A percentile compares a stretch with the other conserved stretches of the same genome.
Evolutionary conservation across 2,113 vertebrate genomes (phyloP).

Genomic region (Scopus umbretta): DNA sequence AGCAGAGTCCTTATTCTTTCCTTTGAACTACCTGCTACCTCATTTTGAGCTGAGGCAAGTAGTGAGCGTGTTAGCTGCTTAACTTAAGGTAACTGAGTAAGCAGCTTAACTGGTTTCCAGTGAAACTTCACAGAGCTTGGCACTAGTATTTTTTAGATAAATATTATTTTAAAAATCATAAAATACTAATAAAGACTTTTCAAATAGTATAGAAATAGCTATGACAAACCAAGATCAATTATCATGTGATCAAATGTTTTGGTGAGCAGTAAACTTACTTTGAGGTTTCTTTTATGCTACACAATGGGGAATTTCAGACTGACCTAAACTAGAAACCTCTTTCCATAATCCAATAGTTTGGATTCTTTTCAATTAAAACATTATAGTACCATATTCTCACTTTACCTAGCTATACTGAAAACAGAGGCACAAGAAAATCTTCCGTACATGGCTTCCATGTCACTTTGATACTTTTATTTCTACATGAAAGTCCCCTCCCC

Average conservation of each 20-base stretch:
- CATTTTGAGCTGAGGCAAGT: not conserved
- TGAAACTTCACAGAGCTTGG: not conserved
- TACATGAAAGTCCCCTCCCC: not conserved
- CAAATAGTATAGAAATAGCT: not conserved
- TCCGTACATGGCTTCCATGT: not conserved
- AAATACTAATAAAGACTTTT: not conserved
- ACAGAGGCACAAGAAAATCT: not conserved
- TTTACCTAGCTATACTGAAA: not conserved
- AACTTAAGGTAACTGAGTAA: not conserved
- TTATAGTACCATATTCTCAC: not conserved
- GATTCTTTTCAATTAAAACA: not conserved
- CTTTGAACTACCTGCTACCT: not conserved
- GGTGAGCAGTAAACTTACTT: not conserved
- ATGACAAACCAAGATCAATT: not conserved
- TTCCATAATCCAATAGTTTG: not conserved
- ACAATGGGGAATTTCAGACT: not conserved
- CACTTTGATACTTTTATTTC: not conserved
- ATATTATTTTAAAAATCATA: not conserved
- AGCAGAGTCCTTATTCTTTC: not conserved
- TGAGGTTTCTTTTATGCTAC: not conserved
- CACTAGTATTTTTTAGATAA: not conserved
- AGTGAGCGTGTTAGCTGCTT: not conserved
- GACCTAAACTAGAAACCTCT: not conserved
- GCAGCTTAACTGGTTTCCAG: not conserved
- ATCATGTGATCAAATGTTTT: not conserved